Conservation (phyloP, 2,113 vertebrate genomes). For the Hyaena hyaena region DNA sequence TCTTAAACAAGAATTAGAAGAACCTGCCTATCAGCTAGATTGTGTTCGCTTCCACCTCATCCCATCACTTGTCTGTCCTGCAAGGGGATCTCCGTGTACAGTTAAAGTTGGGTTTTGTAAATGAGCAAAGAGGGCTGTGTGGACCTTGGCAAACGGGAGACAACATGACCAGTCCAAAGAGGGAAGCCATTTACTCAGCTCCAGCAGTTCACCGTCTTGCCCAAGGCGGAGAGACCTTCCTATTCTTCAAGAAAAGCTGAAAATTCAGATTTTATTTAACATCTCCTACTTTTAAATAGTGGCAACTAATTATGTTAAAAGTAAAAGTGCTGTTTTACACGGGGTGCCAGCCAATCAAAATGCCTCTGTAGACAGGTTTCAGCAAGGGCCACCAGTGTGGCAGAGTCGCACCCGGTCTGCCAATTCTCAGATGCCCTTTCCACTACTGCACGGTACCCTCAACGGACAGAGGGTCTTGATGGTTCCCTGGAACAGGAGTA, state of each 20-base stretch:
- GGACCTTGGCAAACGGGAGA: neutral
- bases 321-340: neutral
- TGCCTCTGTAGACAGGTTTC: constrained; percentile 22
- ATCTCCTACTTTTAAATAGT: constrained; percentile 33
- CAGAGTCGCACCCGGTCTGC: neutral
- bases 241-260: constrained; percentile 7
- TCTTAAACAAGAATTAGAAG: constrained; percentile 15
- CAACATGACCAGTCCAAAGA: neutral
- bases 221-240: neutral
- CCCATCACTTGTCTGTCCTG: neutral
- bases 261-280: constrained; percentile 15
- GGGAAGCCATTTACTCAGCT: neutral
- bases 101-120: constrained; percentile 25
- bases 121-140: neutral
- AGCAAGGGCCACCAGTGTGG: neutral
- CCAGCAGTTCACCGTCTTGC: neutral
- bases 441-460: neutral
- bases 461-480: neutral
- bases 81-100: neutral
- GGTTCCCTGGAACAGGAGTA: neutral
- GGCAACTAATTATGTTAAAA: constrained; percentile 50
- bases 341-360: neutral
- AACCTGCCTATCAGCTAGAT: neutral
- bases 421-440: neutral
- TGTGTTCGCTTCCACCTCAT: neutral